Evolutionary conservation across 2,797 vertebrate species (phyloP), one percentile per base, ranked within the genome.

Genomic region (Telmatherina bonti): DNA sequence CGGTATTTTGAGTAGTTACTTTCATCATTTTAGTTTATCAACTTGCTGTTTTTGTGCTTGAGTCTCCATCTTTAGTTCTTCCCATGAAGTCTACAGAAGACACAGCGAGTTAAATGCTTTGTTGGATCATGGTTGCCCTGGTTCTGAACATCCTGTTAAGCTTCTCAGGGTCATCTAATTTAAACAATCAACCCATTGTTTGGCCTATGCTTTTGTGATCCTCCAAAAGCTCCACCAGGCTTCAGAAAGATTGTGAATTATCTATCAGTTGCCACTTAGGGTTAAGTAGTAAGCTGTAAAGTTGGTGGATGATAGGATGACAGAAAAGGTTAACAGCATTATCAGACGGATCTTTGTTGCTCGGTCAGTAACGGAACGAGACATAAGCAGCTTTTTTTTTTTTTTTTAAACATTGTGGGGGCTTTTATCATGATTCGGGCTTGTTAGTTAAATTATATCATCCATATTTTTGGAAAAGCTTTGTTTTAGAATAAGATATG

Each of bases 181-280:
- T 76, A 81, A 86, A 85, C 80, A 81, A 51, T 78, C 72, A 56
- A 61, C 53, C 79, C 74, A 59, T 85, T 90, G 85, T 88, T 59
- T 53, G n/a, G 66, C 73, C 76, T 74, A 76, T 59, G 63, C 41
- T 16, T 12, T 70, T 62, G 62, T 86, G 83, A 85, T 53, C 72
- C 68, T 12, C 31, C 66, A 58, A 69, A 76, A 83, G 79, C 84
- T 72, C 51, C 43, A 13, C 35, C 57, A 74, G 76, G 58, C 72
- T 70, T 82, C 68, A 82, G 72, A 88, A 30, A 45, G 31, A 59
- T 9, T 20, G 29, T 49, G 58, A 78, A 76, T 88, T 59, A 81
- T 81, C 65, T 62, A 27, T 80, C 72, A 47, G 54, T 54, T 62
- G 26, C 62, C 60, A 26, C 74, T n/a, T 30, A 27, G 43, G 73